phyloP scores from a whole-genome alignment of 1,140 invertebrate species.

The Coenobita brevimanus region DNA sequence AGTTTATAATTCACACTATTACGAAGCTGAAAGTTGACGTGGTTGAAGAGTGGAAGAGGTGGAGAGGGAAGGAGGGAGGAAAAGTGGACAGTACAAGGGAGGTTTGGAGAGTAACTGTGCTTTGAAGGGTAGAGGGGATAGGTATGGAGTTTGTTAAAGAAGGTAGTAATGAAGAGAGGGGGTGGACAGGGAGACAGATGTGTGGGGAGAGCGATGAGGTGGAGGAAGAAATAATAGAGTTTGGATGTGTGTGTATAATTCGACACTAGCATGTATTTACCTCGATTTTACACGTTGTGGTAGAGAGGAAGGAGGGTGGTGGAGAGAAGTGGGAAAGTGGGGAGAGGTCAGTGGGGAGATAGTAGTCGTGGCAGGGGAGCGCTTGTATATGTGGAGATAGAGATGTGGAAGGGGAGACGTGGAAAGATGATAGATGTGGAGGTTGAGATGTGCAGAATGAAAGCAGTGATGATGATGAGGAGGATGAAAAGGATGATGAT shows the following conservation, averaged over 20 bases:
- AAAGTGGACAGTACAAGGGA: background rate
- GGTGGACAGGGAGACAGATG: background rate
- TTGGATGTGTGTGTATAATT: background rate
- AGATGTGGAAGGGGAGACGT: background rate
- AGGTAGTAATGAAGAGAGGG: background rate
- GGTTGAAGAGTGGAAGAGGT: slow-evolving; percentile 1
- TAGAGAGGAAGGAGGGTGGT: background rate
- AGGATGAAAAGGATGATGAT: too few species aligned
- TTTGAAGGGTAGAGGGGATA: too few species aligned
- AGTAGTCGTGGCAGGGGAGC: background rate
- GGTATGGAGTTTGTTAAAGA: background rate
- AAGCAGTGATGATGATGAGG: too few species aligned
- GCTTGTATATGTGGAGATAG: background rate
- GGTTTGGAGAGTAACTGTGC: background rate
- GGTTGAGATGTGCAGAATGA: too few species aligned
- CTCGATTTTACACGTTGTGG: too few species aligned
- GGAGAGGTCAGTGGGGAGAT: background rate
- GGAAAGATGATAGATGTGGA: background rate
- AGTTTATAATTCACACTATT: slow-evolving; percentile 42
- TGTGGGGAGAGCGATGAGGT: background rate
- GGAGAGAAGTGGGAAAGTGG: background rate
- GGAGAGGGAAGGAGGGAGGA: background rate
- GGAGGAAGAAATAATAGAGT: slow-evolving; percentile 2
- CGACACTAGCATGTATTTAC: background rate
- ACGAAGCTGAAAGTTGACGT: background rate